Evolutionary conservation across 2,888 invertebrate genomes (phyloP), one percentile per base, ranked within the genome.

Genomic region (Agrilus cyanescens): DNA sequence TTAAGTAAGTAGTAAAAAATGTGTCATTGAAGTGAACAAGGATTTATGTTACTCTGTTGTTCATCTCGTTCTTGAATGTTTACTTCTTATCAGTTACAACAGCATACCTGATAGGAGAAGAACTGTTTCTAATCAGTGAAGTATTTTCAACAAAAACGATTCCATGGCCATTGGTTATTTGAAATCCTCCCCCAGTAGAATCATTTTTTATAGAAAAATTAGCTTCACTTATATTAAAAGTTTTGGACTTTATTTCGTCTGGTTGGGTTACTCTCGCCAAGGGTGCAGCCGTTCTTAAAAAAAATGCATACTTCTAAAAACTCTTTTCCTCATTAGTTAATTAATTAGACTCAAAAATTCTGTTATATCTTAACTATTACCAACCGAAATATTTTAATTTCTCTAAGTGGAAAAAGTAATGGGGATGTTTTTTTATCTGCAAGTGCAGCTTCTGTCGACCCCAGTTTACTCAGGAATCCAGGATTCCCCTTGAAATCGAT

Each of bases 121-220:
- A 63, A 25, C 25, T 25, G 7, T 54, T 60, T 45, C 62, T 57
- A 39, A 78, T 56, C 2, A 66, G 61, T 2, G 62, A 55, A 6
- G 65, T 58, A 56, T 76, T 67, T 12, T 64, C 60, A 0, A 79
- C 73, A 56, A 70, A 78, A 16, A 79, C 54, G 48, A 79, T 78
- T 5, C 79, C 79, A 31, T 69, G 73, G 1, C 48, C 54, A 10
- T 57, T 52, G 0, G 78, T 79, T 7, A 79, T 63, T 32, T 66
- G 68, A 54, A 77, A 76, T 7, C 71, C 71, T 12, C 55, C 58
- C 37, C 62, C 43, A 3, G 45, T 37, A 32, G 44, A 37, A 43
- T 41, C 45, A 5, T 31, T 36, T 12, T 44, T 35, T 29, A 44
- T 43, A 35, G 36, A 30, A 40, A 45, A 49, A 25, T 31, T 45